Evolutionary conservation across 2,888 invertebrate genomes (phyloP).

Genomic region (Sycophila texana): DNA sequence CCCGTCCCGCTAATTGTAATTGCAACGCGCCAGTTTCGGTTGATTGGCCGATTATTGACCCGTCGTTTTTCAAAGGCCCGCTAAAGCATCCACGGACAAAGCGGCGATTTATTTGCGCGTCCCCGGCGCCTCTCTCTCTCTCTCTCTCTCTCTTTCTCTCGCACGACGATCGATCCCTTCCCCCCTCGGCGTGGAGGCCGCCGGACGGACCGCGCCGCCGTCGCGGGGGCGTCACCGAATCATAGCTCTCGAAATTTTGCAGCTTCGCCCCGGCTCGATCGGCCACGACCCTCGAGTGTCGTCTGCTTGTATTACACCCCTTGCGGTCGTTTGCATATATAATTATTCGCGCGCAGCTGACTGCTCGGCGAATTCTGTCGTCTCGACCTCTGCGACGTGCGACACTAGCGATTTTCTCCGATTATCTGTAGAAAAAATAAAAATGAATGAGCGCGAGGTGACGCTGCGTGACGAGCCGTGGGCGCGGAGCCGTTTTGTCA

Average conservation of each 20-base stretch:
- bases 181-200: not conserved
- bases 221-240: not conserved
- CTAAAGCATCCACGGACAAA: conserved; percentile 15
- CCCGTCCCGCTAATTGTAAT: conserved; percentile 23
- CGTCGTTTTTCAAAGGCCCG: not conserved
- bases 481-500: too few relatives aligned
- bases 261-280: conserved; percentile 15
- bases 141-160: not conserved
- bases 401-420: too few relatives aligned
- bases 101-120: conserved; percentile 28
- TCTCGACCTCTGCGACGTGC: too few relatives aligned
- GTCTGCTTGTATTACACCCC: conserved; percentile 10
- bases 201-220: not conserved
- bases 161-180: not conserved
- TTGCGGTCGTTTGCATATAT: conserved; percentile 35
- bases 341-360: conserved; percentile 41
- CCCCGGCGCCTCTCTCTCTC: not conserved
- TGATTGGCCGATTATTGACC: conserved; percentile 33
- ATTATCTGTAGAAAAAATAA: too few relatives aligned
- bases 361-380: too few relatives aligned
- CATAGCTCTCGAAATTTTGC: too few relatives aligned
- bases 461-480: too few relatives aligned
- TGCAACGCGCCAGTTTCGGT: conserved; percentile 24
- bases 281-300: conserved; percentile 19
- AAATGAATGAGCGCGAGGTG: too few relatives aligned